A percentile compares a stretch with the other conserved stretches of the same genome.
These are phyloP conservation scores for Ormyrus thymus DNA, from an alignment of 2,888 invertebrate genomes.

Conservation along the genomic window DNA sequence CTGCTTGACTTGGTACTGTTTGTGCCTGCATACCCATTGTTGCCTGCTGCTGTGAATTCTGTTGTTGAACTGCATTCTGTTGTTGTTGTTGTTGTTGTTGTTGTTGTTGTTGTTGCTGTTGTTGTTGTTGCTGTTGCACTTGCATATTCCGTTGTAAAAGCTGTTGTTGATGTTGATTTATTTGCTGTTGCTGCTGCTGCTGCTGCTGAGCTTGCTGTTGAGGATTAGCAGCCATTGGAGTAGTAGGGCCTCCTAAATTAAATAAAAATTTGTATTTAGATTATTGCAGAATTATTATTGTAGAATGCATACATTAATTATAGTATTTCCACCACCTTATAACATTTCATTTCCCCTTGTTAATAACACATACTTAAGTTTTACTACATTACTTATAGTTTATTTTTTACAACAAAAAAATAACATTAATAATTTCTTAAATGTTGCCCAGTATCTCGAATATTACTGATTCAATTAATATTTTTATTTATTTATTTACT, in stretches of 20 bases:
- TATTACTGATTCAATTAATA: no score
- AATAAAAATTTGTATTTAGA: no score
- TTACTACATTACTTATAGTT: no score
- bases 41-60: constrained; percentile 71
- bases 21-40: constrained; percentile 71
- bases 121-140: constrained; percentile 67
- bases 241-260: constrained; percentile 62
- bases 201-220: constrained; percentile 73
- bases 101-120: constrained; percentile 63
- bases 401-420: no score
- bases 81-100: constrained; percentile 68
- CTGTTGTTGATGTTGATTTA: constrained; percentile 68
- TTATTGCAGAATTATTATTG: no score
- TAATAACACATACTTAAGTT: no score
- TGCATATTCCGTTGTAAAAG: constrained; percentile 63
- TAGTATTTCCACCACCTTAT: no score
- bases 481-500: no score
- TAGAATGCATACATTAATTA: no score
- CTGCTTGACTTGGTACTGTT: constrained; percentile 65
- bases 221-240: constrained; percentile 68
- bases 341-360: no score
- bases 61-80: constrained; percentile 62
- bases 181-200: constrained; percentile 69
- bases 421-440: no score
- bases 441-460: no score